Base-by-base conservation (phyloP, 2,797 vertebrate species). In the Cheirogaleus major region DNA sequence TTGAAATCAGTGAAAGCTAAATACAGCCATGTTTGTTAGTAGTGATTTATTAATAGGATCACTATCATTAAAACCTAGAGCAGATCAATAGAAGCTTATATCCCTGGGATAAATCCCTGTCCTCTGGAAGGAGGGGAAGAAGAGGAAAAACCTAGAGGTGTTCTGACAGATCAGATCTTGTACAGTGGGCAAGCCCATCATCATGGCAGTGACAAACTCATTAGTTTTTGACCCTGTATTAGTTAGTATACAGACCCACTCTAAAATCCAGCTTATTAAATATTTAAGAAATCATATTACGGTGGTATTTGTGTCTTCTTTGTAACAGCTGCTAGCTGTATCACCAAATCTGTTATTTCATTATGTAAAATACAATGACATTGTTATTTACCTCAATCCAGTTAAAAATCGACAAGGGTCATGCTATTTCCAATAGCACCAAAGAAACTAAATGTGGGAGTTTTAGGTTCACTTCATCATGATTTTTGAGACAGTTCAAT, bases 241-340 rank as follows among this genome's bases (percentile, higher is more conserved):
- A 89, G 79, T 83, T 1, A 89, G n/a, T 67, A 50, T 75, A 59
- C 20, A 96, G 67, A 96, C 80, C 61, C 96, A 96, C 43, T 50
- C 76, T 97, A 97, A 97, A 95, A 75, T 48, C 59, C 59, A 90
- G 38, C 72, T 98, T 86, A 98, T 98, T 97, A 97, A 98, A 96
- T 89, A 89, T 98, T 97, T 98, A 97, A 96, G 96, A 98, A 57
- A 98, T 93, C 25, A 3, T 84, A 70, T 80, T 92, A 97, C 92
- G 63, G 88, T 95, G 93, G 97, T 97, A 96, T 97, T 91, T 96
- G 87, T 23, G 0, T 96, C 90, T 94, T 75, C 38, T 75, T 95
- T 43, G 0, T 86, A 96, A 92, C 80, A 95, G 20, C 85, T 98
- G 57, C 92, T 98, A 81, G 76, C 92, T 97, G 83, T 89, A 35